Evolutionary conservation across 1,140 invertebrate genomes (phyloP).

Genomic region (Micrasema longulum): DNA sequence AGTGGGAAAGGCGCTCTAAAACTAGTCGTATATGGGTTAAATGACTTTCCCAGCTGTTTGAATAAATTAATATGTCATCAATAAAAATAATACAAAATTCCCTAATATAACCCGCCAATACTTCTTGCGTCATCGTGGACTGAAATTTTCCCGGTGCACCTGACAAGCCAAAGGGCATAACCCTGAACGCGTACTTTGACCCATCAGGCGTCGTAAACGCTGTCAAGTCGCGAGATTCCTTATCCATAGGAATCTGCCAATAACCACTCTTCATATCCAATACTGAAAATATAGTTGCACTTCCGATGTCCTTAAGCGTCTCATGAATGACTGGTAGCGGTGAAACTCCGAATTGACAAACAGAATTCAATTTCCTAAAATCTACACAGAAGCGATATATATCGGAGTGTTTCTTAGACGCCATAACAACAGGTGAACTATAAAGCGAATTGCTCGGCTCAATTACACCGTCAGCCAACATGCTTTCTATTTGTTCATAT

Average conservation of each 20-base stretch:
- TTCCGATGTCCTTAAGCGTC: slow-evolving; percentile 16
- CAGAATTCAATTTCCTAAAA: background rate
- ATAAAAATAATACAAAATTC: slow-evolving; percentile 15
- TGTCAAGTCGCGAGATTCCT: background rate
- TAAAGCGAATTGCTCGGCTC: slow-evolving; percentile 10
- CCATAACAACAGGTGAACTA: slow-evolving; percentile 23
- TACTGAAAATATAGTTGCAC: background rate
- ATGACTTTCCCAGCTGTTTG: background rate
- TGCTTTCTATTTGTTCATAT: slow-evolving; percentile 20
- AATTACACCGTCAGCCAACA: slow-evolving; percentile 17
- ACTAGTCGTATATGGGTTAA: slow-evolving; percentile 1
- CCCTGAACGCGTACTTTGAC: background rate
- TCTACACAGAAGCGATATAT: slow-evolving; percentile 10
- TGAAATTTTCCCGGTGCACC: slow-evolving; percentile 15
- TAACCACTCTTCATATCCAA: slow-evolving; percentile 9
- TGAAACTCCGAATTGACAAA: background rate
- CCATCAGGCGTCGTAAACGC: slow-evolving; percentile 28
- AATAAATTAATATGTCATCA: background rate
- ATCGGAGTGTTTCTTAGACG: background rate
- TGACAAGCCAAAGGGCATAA: slow-evolving; percentile 16
- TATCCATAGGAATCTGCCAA: slow-evolving; percentile 11
- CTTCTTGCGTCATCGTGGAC: background rate
- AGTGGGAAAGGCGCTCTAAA: slow-evolving; percentile 5
- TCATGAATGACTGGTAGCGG: slow-evolving; percentile 8
- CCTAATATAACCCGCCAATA: slow-evolving; percentile 1